phyloP scores from a whole-genome alignment of 2,797 vertebrate species.

The Pipistrellus kuhlii region DNA sequence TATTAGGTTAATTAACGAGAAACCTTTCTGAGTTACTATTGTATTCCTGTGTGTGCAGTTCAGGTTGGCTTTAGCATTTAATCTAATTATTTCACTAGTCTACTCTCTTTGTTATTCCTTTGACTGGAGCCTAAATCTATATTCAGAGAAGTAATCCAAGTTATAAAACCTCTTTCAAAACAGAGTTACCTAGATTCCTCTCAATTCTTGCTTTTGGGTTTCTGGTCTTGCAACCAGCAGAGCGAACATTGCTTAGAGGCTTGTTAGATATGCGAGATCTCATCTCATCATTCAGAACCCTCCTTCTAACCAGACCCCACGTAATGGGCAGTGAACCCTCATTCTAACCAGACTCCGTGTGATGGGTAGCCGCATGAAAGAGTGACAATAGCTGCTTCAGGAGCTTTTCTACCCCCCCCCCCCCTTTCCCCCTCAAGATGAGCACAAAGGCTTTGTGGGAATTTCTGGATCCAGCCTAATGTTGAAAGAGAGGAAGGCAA shows the following conservation, averaged over 20 bases:
- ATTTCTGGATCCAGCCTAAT: neutral
- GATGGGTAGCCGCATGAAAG: neutral
- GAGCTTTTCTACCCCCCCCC: neutral
- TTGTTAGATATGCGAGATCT: too few species aligned
- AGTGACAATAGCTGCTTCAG: neutral
- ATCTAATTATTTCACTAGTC: constrained; percentile 35
- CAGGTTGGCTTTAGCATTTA: constrained; percentile 46
- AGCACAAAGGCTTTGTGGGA: neutral
- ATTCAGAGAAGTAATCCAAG: constrained; percentile 23
- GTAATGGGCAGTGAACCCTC: too few species aligned
- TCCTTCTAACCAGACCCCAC: too few species aligned
- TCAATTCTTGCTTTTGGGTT: neutral
- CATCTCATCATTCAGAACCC: too few species aligned
- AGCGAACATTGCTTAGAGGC: too few species aligned
- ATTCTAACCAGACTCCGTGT: too few species aligned
- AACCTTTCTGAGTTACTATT: constrained; percentile 47
- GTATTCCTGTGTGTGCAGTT: constrained; percentile 30
- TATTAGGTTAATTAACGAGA: constrained; percentile 67
- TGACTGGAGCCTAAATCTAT: neutral
- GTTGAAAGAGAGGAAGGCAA: neutral
- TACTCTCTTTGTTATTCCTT: constrained; percentile 40
- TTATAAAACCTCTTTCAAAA: constrained; percentile 36
- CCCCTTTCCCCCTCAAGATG: neutral
- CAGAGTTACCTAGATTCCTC: constrained; percentile 23
- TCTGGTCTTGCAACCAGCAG: too few species aligned